Evolutionary conservation across 2,113 vertebrate species (phyloP).

Genomic region (Entelurus aequoreus): DNA sequence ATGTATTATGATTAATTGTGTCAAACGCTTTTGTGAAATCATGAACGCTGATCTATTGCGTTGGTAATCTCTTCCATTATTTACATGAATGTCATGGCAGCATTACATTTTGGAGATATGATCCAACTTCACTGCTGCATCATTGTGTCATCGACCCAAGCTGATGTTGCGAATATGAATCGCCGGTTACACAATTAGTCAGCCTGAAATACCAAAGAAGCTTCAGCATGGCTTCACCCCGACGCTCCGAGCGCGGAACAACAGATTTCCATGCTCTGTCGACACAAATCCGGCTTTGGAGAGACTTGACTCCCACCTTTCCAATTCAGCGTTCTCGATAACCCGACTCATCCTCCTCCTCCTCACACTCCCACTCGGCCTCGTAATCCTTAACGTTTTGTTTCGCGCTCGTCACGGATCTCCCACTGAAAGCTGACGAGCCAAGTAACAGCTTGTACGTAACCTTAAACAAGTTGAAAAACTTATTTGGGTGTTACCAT

Average conservation of each 20-base stretch:
- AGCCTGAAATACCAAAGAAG: conserved; percentile 62
- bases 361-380: conserved; percentile 55
- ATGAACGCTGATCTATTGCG: too few relatives aligned
- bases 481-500: too few relatives aligned
- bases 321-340: conserved; percentile 55
- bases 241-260: conserved; percentile 30
- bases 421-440: conserved; percentile 43
- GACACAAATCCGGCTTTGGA: conserved; percentile 60
- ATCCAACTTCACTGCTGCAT: conserved; percentile 10
- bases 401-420: conserved; percentile 41
- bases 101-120: too few relatives aligned
- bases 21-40: too few relatives aligned
- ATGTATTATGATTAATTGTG: too few relatives aligned
- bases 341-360: conserved; percentile 59
- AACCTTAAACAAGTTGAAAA: too few relatives aligned
- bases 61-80: too few relatives aligned
- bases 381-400: conserved; percentile 53
- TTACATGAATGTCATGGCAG: too few relatives aligned
- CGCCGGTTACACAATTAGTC: conserved; percentile 17
- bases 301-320: conserved; percentile 58
- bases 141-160: neutral
- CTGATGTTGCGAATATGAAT: too few relatives aligned
- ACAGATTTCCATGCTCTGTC: conserved; percentile 51
- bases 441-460: conserved; percentile 28
- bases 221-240: conserved; percentile 44